Evolutionary conservation across 2,888 invertebrate genomes (phyloP), one percentile per base, ranked within the genome.

Genomic region (Alentia gelatinosa): DNA sequence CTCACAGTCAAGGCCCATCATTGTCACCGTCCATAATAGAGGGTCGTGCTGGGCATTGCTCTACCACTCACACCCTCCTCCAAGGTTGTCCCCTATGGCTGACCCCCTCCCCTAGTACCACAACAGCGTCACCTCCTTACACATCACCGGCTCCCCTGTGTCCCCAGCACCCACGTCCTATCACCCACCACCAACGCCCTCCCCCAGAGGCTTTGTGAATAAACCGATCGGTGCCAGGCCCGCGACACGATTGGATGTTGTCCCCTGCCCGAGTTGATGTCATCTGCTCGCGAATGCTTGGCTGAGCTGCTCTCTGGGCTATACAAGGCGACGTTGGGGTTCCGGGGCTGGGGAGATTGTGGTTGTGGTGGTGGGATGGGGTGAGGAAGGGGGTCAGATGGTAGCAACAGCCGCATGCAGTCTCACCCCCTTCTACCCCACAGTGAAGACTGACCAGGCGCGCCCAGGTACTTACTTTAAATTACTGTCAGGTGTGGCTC

Each of bases 401-500:
- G 74, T 56, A n/a, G 56, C 56, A 9, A n/a, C 56, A 9, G 1
- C 56, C 56, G 23, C 56, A 3, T 56, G 26, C 30, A 68, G 33
- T 12, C 23, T 4, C 79, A 35, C 79, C 79, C 79, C 37, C 79
- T 30, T 1, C 68, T 3, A 26, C 3, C 19, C 74, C 3, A 33
- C 74, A 74, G 30, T 74, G 30, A 74, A 26, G 74, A 33, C 74
- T 74, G 74, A 74, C 74, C 74, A 74, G 74, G 74, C 74, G 74
- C n/a, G 79, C 39, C 33, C 35, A 86, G 86, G 50, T 86, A 86
- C 33, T 86, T 86, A 86, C 50, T 86, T 86, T 47, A 86, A 86
- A 86, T 86, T 86, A 86, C 86, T 86, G 86, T 86, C 86, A 86
- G 86, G 86, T 86, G 47, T 47, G 42, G 47, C 42, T 30, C 86